Percentiles rank a stretch among this genome's conserved stretches.
These are phyloP conservation scores for Cirrhinus molitorella DNA, from an alignment of 2,797 vertebrate species.

Conservation along the genomic window DNA sequence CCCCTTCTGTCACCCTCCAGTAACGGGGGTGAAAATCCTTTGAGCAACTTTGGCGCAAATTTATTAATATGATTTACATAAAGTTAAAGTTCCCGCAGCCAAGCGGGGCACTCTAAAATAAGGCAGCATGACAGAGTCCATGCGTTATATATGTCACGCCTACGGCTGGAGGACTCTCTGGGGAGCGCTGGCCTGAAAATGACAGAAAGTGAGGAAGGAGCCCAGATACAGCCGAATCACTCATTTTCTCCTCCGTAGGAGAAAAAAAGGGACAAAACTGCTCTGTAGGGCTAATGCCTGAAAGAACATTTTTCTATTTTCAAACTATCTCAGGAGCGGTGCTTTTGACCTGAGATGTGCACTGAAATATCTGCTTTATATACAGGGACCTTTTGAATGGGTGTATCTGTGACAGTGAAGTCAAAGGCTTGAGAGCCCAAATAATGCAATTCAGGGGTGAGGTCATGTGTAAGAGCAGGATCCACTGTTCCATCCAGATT, in stretches of 20 bases:
- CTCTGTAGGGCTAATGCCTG: slow-evolving; percentile 44
- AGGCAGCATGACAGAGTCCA: slow-evolving; percentile 79
- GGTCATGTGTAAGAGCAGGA: neutral
- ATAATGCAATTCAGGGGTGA: neutral
- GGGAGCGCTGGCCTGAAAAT: slow-evolving; percentile 83
- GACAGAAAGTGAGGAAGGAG: slow-evolving; percentile 83
- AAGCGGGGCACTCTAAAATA: slow-evolving; percentile 76
- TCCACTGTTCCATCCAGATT: neutral
- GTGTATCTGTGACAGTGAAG: neutral
- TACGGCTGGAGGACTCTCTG: slow-evolving; percentile 66
- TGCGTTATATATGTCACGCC: slow-evolving; percentile 80
- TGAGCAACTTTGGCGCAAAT: slow-evolving; percentile 73
- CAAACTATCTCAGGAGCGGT: slow-evolving; percentile 15
- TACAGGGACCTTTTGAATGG: neutral
- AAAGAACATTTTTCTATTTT: slow-evolving; percentile 45
- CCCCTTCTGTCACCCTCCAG: slow-evolving; percentile 72
- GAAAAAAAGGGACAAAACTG: slow-evolving; percentile 27
- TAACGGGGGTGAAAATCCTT: slow-evolving; percentile 72
- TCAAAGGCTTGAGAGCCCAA: neutral
- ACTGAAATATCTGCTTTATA: slow-evolving; percentile 22
- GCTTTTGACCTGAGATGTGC: slow-evolving; percentile 36
- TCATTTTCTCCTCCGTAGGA: slow-evolving; percentile 73
- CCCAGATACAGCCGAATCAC: slow-evolving; percentile 74
- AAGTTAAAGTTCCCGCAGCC: slow-evolving; percentile 75
- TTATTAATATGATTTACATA: slow-evolving; percentile 86